Conservation (phyloP, 2,113 vertebrate species). For the Rhinolophus ferrumequinum region DNA sequence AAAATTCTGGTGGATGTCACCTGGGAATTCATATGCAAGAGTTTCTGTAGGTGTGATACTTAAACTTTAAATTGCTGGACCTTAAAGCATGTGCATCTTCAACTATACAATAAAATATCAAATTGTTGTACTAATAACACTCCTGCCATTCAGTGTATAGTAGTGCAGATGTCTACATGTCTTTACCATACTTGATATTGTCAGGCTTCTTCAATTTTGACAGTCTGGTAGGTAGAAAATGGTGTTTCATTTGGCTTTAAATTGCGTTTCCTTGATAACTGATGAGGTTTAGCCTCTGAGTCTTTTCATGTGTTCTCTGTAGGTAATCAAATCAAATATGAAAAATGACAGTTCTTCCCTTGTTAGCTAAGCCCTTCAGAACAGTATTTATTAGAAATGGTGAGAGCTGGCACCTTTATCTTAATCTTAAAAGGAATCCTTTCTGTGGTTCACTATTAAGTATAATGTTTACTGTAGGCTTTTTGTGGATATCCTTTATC, state of each 20-base stretch:
- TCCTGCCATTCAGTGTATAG: neutral
- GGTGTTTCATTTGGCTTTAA: conserved; percentile 7
- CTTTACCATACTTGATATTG: neutral
- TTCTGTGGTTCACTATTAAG: neutral
- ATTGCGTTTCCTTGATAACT: neutral
- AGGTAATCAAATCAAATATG: neutral
- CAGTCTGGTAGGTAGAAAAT: neutral
- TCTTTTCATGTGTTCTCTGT: neutral
- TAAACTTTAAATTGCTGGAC: neutral
- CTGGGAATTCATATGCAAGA: neutral
- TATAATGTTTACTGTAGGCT: neutral
- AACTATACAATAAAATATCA: neutral
- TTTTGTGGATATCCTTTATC: neutral
- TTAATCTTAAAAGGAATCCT: neutral
- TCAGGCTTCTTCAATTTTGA: conserved; percentile 32
- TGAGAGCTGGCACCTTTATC: neutral
- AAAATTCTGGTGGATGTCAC: neutral
- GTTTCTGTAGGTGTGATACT: neutral
- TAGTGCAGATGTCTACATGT: neutral
- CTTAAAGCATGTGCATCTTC: neutral
- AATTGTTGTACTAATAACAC: neutral
- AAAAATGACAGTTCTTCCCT: neutral
- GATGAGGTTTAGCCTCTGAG: neutral
- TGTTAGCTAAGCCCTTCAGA: neutral
- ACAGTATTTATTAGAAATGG: neutral